A percentile compares a stretch with the other conserved stretches of the same genome.
Evolutionary conservation across 2,888 invertebrate species (phyloP).

Genomic region (Drosophila quinaria): DNA sequence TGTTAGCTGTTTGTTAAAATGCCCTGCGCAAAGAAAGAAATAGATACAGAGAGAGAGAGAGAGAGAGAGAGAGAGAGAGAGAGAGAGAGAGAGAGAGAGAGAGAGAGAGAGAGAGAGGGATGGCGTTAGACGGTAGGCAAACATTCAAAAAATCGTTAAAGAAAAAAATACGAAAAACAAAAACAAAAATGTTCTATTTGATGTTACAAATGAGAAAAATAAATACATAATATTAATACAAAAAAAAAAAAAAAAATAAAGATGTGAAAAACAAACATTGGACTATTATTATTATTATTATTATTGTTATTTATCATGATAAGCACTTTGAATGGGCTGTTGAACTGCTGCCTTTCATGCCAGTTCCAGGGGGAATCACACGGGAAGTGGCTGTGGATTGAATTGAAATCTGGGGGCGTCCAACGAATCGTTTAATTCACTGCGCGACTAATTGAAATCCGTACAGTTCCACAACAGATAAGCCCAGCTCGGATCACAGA

Average conservation of each 20-base stretch:
- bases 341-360: constrained; percentile 20
- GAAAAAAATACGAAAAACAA: constrained; percentile 16
- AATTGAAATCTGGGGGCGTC: not conserved
- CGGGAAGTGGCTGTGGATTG: not conserved
- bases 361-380: not conserved
- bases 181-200: constrained; percentile 76
- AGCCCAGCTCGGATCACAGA: constrained; percentile 11
- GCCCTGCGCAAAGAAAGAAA: constrained; percentile 19
- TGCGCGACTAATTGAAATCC: constrained; percentile 32
- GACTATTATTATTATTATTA: constrained; percentile 24
- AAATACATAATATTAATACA: constrained; percentile 41
- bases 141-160: constrained; percentile 24
- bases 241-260: constrained; percentile 39
- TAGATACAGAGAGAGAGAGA: not conserved
- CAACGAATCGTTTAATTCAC: constrained; percentile 31
- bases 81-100: no score
- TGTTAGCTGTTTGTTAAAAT: constrained; percentile 72
- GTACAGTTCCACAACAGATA: constrained; percentile 31
- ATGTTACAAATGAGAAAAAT: constrained; percentile 77
- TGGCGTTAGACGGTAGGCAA: constrained; percentile 39
- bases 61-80: not conserved
- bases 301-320: constrained; percentile 26
- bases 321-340: constrained; percentile 9
- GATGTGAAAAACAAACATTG: constrained; percentile 22
- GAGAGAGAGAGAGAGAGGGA: constrained; percentile 23